Evolutionary conservation across 2,888 invertebrate species (phyloP).

Genomic region (Plagodis dolabraria): DNA sequence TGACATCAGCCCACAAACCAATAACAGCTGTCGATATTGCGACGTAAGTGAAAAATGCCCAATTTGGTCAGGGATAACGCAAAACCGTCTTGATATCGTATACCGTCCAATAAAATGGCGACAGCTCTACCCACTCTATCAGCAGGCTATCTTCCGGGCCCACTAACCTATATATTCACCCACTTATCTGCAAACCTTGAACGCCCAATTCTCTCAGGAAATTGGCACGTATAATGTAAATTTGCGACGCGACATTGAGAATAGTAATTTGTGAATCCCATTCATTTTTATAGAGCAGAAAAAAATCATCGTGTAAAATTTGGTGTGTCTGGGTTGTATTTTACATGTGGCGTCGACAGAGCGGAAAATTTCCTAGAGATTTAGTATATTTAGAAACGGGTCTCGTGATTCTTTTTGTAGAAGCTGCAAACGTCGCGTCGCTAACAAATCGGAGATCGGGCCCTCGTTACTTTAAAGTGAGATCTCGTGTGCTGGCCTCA

Average conservation of each 20-base stretch:
- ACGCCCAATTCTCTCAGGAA: slow-evolving; percentile 47
- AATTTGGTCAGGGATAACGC: slow-evolving; percentile 31
- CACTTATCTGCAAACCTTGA: slow-evolving; percentile 55
- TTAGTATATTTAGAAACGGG: slow-evolving; percentile 45
- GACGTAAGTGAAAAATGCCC: slow-evolving; percentile 28
- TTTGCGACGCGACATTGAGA: slow-evolving; percentile 57
- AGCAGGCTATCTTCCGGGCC: slow-evolving; percentile 44
- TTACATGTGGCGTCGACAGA: slow-evolving; percentile 41
- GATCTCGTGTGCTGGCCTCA: too few relatives aligned
- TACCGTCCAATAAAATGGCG: slow-evolving; percentile 38
- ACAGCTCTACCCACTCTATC: slow-evolving; percentile 37
- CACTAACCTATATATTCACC: slow-evolving; percentile 59
- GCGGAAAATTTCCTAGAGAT: slow-evolving; percentile 48
- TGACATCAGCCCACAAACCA: slow-evolving; percentile 27
- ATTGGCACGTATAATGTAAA: slow-evolving; percentile 60
- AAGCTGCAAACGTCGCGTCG: background rate
- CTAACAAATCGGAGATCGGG: too few relatives aligned
- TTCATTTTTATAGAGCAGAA: slow-evolving; percentile 61
- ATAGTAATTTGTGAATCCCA: slow-evolving; percentile 60
- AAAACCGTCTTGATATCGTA: slow-evolving; percentile 30
- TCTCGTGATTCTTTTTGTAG: slow-evolving; percentile 25
- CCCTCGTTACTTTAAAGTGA: too few relatives aligned
- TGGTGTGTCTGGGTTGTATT: slow-evolving; percentile 48
- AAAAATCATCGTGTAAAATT: slow-evolving; percentile 46
- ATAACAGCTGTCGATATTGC: slow-evolving; percentile 9